phyloP scores from a whole-genome alignment of 2,888 invertebrate genomes.

The Chymomyza procnemis region DNA sequence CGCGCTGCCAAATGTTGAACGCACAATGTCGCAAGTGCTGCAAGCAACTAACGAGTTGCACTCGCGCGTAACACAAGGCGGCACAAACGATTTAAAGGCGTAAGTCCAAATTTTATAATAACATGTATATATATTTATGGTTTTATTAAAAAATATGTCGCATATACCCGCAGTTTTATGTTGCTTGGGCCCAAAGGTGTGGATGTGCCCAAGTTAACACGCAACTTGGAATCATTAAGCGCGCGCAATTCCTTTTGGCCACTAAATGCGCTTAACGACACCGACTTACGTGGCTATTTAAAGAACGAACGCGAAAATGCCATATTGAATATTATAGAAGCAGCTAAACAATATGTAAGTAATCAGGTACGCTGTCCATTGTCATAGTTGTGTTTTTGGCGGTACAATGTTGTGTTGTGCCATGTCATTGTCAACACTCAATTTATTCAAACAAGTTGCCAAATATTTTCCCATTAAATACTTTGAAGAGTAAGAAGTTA shows the following conservation, averaged over 20 bases:
- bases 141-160: not conserved
- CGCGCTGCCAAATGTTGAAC: constrained; percentile 90
- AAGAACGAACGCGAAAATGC: constrained; percentile 97
- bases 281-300: constrained; percentile 93
- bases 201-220: constrained; percentile 94
- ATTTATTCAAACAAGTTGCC: too few relatives aligned
- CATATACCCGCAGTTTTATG: constrained; percentile 84
- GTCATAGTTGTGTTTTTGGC: too few relatives aligned
- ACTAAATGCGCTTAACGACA: constrained; percentile 92
- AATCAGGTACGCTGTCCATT: too few relatives aligned
- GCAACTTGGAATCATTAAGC: constrained; percentile 92
- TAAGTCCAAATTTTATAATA: constrained; percentile 47
- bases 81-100: constrained; percentile 95
- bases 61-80: constrained; percentile 90
- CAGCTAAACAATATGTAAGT: constrained; percentile 89
- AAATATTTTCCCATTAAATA: too few relatives aligned
- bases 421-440: too few relatives aligned
- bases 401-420: too few relatives aligned
- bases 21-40: constrained; percentile 93
- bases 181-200: constrained; percentile 94
- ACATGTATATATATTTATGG: not conserved
- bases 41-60: constrained; percentile 94
- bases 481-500: too few relatives aligned
- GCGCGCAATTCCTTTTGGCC: constrained; percentile 92
- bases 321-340: constrained; percentile 92